Base-by-base conservation (phyloP, 1,140 invertebrate species). In the Platorchestia sp. region DNA sequence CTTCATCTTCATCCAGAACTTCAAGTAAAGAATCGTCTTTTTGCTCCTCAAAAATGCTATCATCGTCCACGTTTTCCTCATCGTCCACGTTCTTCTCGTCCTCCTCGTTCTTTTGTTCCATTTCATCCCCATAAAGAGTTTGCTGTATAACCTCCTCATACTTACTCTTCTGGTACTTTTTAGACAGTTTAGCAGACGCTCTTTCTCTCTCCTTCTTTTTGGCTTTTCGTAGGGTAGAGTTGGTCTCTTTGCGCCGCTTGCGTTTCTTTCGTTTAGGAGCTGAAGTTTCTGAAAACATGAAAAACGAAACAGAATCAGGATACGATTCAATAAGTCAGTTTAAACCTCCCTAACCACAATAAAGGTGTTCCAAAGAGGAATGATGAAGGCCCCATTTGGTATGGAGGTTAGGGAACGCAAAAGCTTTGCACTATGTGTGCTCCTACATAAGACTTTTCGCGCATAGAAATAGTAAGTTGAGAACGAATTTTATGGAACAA, bases 71-170 rank as follows among this genome's bases (percentile, higher is more conserved):
- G 36, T 75, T 75, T 36, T 89, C 22, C 86, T 16, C 53, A 36
- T 75, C 53, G 36, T 75, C 53, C 7, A 41, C 41, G 44, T 90
- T 43, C 44, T 44, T 27, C 41, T 90, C 27, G 43, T 10, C 7
- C 43, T 91, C 89, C 10, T 42, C 89, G 7, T 1, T 45, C 6
- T 40, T 10, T 47, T 93, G 44, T 0, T 93, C 45, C 19, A 14
- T 44, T 22, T 93, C 91, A 93, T 93, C 91, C 7, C 91, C 91
- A 40, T 93, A 93, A 14, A 93, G 43, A 44, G 91, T 93, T 47
- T 93, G 91, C 40, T 93, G 43, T 47, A 93, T 93, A 10, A 93
- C 91, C 36, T 93, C 91, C 91, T 93, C 91, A 36, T 93, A 93
- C 44, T 93, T 93, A 36, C 91, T 93, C 91, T 93, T 93, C 44